These are phyloP conservation scores for Exaiptasia diaphana DNA, from an alignment of 64 coral and sea anemone species.

Conservation along the genomic window DNA sequence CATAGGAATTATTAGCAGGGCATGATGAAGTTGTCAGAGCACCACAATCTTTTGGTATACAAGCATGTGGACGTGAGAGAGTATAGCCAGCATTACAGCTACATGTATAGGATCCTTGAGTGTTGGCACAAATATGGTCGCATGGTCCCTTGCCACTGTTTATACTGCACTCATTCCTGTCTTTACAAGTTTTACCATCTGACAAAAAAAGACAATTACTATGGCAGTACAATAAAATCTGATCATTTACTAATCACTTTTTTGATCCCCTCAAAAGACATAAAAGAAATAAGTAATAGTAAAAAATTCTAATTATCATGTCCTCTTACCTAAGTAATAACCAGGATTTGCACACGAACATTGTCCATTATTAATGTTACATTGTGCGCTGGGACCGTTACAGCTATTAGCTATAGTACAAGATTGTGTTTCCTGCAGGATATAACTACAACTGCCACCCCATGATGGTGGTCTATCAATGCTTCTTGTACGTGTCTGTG, in stretches of 20 bases:
- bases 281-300: neutral
- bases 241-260: neutral
- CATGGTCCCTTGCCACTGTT: slow-evolving; percentile 59
- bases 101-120: slow-evolving; percentile 59
- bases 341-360: neutral
- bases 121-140: slow-evolving; percentile 65
- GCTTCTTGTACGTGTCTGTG: neutral
- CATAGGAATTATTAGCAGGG: slow-evolving; percentile 60
- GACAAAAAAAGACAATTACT: neutral
- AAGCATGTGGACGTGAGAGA: slow-evolving; percentile 7
- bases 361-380: neutral
- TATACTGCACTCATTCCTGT: slow-evolving; percentile 61
- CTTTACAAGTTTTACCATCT: slow-evolving; percentile 58
- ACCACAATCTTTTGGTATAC: slow-evolving; percentile 48
- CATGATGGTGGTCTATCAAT: neutral
- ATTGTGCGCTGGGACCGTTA: neutral
- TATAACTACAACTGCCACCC: slow-evolving; percentile 33
- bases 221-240: neutral
- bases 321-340: neutral
- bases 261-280: neutral
- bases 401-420: slow-evolving; percentile 78
- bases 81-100: slow-evolving; percentile 43
- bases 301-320: neutral
- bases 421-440: neutral
- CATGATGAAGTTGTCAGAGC: slow-evolving; percentile 15